Evolutionary conservation across 2,797 vertebrate genomes (phyloP).

Genomic region (Micromesistius poutassou): DNA sequence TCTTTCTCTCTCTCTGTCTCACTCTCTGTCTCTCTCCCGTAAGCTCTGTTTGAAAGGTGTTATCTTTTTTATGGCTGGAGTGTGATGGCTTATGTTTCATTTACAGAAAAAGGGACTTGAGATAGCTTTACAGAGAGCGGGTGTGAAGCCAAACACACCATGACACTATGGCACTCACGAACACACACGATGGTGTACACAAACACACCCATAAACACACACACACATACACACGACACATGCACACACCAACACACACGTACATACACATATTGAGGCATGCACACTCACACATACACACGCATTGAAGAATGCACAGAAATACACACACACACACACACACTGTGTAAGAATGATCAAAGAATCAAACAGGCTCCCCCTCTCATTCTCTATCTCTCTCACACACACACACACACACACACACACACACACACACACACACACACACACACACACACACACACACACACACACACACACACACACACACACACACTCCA

Average conservation of each 20-base stretch:
- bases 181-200: conserved; percentile 14
- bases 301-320: conserved; percentile 24
- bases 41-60: background rate
- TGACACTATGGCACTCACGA: conserved; percentile 16
- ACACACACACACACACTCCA: background rate
- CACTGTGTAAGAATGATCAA: too few species aligned
- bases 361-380: too few species aligned
- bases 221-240: conserved; percentile 17
- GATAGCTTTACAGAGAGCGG: conserved; percentile 37
- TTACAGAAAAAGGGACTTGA: conserved; percentile 46
- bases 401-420: conserved; percentile 31
- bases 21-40: too few species aligned
- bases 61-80: background rate
- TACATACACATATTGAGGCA: conserved; percentile 17
- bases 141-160: conserved; percentile 16
- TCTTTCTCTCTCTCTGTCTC: too few species aligned
- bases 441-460: conserved; percentile 1
- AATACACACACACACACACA: conserved; percentile 12
- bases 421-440: background rate
- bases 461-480: too few species aligned
- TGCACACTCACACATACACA: conserved; percentile 21
- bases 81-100: conserved; percentile 47
- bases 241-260: conserved; percentile 13
- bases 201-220: conserved; percentile 1
- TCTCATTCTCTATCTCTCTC: background rate